A percentile compares a stretch with the other conserved stretches of the same genome.
Evolutionary conservation across 2,888 invertebrate genomes (phyloP).

Genomic region (Nomada flava): DNA sequence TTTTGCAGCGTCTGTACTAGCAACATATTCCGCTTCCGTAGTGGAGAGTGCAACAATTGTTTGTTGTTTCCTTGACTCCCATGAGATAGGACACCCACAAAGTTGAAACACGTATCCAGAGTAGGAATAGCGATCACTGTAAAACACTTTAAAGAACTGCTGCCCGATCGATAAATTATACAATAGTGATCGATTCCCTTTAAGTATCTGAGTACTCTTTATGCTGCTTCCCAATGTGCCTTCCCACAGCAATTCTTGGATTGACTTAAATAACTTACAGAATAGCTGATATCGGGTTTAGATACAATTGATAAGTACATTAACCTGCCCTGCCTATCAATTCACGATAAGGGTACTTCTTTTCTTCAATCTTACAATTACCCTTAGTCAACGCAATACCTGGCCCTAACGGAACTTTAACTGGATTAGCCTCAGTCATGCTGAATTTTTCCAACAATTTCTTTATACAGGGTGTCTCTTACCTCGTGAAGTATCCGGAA

Average conservation of each 20-base stretch:
- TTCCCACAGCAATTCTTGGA: neutral
- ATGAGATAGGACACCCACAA: conserved; percentile 1
- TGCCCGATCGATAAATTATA: conserved; percentile 3
- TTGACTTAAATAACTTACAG: conserved; percentile 32
- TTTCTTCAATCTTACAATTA: neutral
- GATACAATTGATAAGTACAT: conserved; percentile 25
- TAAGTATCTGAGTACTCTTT: conserved; percentile 17
- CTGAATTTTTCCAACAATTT: conserved; percentile 18
- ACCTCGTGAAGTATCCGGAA: too few species aligned
- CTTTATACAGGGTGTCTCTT: neutral
- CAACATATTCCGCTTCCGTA: conserved; percentile 28
- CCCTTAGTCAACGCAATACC: conserved; percentile 1
- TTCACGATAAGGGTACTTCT: conserved; percentile 19
- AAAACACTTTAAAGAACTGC: conserved; percentile 13
- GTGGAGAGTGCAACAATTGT: conserved; percentile 9
- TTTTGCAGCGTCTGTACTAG: neutral
- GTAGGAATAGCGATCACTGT: conserved; percentile 1
- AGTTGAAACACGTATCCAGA: conserved; percentile 15
- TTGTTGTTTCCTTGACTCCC: conserved; percentile 23
- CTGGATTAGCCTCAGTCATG: conserved; percentile 19
- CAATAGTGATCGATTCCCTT: conserved; percentile 19
- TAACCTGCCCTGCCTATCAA: conserved; percentile 26
- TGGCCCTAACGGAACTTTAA: conserved; percentile 14
- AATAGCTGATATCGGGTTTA: conserved; percentile 27
- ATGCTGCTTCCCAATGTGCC: conserved; percentile 18